Base-by-base conservation (phyloP, 2,797 vertebrate genomes). In the Lophius americanus region DNA sequence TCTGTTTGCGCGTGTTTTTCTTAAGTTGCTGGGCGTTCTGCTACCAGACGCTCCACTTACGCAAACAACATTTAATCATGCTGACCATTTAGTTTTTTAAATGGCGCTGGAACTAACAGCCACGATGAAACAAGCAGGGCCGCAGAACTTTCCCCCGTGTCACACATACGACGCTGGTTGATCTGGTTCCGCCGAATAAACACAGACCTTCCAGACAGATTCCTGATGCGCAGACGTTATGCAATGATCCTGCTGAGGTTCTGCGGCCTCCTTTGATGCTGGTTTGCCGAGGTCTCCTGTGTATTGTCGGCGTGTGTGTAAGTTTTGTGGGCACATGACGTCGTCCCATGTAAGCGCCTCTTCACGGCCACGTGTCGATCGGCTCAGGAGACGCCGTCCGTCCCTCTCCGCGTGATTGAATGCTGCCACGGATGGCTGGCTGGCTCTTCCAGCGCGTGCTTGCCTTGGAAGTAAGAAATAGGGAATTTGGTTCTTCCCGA, bases 321-420 rank as follows among this genome's bases (percentile, higher is more conserved):
- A 14, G 56, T 56, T 79, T 52, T 39, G 61, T 43, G 73, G 69
- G 66, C 83, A 83, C 84, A 85, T 88, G 81, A 84, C 57, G 66
- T 68, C 9, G 79, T 64, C 77, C 72, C 86, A 60, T 70, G 82
- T 75, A 83, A 82, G 65, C 68, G 73, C 60, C 13, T 66, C 64
- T 75, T 53, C 61, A 3, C 55, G 36, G 68, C 61, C 83, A 84
- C 62, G 73, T 80, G 87, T 79, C 70, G 78, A 70, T 70, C 62
- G 44, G 70, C 78, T 75, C 81, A 72, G 71, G 63, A 71, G 64
- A 78, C 68, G 63, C 7, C 3, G 11, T 35, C 44, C 68, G 53
- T 47, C 38, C 39, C 56, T 49, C 59, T 58, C 58, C 12, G 59
- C 13, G 70, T 79, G 86, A 83, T 83, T 66, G 72, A 69, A 75